These are phyloP conservation scores for Lycia hirtaria DNA, from an alignment of 2,888 invertebrate genomes.

Conservation along the genomic window DNA sequence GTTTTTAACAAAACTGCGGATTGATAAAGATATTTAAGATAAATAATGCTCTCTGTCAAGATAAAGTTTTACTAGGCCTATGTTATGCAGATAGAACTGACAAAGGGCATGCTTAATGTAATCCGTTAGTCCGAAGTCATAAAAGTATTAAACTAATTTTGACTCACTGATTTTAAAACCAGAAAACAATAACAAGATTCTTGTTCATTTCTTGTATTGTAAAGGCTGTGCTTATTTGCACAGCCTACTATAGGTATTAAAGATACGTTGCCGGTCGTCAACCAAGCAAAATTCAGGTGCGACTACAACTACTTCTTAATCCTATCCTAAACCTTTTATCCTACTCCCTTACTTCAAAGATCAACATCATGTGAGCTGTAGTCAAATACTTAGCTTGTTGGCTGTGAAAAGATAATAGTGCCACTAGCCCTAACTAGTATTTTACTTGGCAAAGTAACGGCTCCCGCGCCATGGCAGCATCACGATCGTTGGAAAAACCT, in stretches of 20 bases:
- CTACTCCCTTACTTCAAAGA: neutral
- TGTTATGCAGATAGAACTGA: neutral
- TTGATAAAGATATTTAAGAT: constrained; percentile 6
- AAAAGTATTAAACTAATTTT: neutral
- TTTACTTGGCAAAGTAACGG: constrained; percentile 70
- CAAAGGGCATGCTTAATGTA: neutral
- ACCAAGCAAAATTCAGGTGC: no score
- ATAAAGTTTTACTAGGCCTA: neutral
- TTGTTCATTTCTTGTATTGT: no score
- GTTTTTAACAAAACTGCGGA: constrained; percentile 8
- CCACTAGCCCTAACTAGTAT: constrained; percentile 49
- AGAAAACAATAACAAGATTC: no score
- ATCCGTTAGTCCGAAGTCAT: neutral
- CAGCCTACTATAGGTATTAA: no score
- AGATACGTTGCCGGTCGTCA: no score
- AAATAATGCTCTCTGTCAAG: neutral
- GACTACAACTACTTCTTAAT: no score
- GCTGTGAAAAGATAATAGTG: no score
- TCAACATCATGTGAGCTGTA: neutral
- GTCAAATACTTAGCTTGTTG: no score
- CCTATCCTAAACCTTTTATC: no score
- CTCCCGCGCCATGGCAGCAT: constrained; percentile 52
- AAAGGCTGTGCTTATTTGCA: no score
- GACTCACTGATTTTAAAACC: neutral
- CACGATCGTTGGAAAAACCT: constrained; percentile 71